Conservation (phyloP, 2,888 invertebrate species). For the Aradus depressus region DNA sequence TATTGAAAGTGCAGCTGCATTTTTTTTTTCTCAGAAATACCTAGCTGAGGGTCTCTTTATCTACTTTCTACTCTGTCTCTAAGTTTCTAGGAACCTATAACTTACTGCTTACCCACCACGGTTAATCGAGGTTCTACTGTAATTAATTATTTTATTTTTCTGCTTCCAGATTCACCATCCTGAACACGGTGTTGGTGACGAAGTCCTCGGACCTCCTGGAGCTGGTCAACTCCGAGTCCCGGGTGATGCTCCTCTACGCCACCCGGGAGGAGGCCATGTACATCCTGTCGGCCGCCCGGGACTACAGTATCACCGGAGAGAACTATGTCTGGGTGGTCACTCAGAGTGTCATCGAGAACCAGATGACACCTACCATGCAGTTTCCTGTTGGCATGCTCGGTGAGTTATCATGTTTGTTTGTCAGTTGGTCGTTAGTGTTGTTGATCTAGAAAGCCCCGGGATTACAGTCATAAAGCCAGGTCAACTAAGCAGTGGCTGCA, state of each 20-base stretch:
- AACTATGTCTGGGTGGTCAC: slow-evolving; percentile 96
- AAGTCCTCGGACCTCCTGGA: slow-evolving; percentile 64
- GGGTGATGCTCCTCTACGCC: slow-evolving; percentile 85
- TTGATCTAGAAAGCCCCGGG: no score
- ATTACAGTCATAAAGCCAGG: no score
- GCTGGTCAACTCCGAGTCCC: slow-evolving; percentile 76
- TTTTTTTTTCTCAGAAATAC: no score
- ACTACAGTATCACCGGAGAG: slow-evolving; percentile 70
- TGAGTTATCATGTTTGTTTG: slow-evolving; percentile 38
- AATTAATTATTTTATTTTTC: no score
- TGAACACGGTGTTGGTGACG: slow-evolving; percentile 76
- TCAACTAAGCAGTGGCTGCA: no score
- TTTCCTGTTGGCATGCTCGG: slow-evolving; percentile 89
- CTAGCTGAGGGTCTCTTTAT: no score
- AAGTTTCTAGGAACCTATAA: no score
- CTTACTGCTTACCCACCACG: no score
- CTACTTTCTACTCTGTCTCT: no score
- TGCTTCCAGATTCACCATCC: slow-evolving; percentile 59
- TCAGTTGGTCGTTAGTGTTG: no score
- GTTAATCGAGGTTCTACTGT: no score
- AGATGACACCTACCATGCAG: slow-evolving; percentile 54
- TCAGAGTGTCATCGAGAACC: slow-evolving; percentile 80
- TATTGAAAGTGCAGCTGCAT: no score
- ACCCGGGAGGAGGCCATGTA: slow-evolving; percentile 77
- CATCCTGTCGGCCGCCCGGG: slow-evolving; percentile 64